A percentile compares a stretch with the other conserved stretches of the same genome.
phyloP scores from a whole-genome alignment of 2,888 invertebrate species.

The Caenorhabditis sulstoni region DNA sequence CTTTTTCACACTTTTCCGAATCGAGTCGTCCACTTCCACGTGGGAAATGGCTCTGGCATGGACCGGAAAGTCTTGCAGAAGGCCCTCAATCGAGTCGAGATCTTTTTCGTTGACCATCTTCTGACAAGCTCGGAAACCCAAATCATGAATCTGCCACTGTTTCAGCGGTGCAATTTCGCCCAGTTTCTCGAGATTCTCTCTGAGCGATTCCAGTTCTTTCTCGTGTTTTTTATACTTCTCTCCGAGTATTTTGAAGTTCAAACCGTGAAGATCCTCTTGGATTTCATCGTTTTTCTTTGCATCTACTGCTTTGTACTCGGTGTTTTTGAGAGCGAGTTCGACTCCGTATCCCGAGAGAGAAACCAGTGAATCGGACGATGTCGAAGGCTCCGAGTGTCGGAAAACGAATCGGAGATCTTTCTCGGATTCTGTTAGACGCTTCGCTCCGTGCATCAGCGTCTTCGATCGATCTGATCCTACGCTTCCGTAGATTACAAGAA shows the following conservation, averaged over 20 bases:
- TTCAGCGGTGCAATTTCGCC: constrained; percentile 95
- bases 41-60: constrained; percentile 64
- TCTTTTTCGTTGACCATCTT: constrained; percentile 84
- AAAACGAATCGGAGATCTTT: constrained; percentile 90
- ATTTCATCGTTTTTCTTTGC: constrained; percentile 85
- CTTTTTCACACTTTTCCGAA: constrained; percentile 88
- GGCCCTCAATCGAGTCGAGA: constrained; percentile 89
- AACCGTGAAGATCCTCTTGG: constrained; percentile 88
- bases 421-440: constrained; percentile 84
- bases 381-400: constrained; percentile 84
- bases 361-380: constrained; percentile 81
- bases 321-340: constrained; percentile 97
- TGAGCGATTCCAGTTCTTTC: constrained; percentile 88
- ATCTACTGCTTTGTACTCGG: constrained; percentile 98
- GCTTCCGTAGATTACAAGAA: constrained; percentile 88
- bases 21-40: constrained; percentile 83
- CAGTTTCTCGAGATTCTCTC: constrained; percentile 89
- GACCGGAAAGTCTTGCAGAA: constrained; percentile 94
- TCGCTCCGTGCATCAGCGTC: constrained; percentile 23
- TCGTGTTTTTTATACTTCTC: constrained; percentile 86
- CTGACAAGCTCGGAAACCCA: constrained; percentile 88
- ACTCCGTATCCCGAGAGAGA: constrained; percentile 97
- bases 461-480: constrained; percentile 88
- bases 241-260: constrained; percentile 87
- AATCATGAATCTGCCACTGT: constrained; percentile 85